Conservation (phyloP, 2,888 invertebrate genomes). For the Orthosia cruda region DNA sequence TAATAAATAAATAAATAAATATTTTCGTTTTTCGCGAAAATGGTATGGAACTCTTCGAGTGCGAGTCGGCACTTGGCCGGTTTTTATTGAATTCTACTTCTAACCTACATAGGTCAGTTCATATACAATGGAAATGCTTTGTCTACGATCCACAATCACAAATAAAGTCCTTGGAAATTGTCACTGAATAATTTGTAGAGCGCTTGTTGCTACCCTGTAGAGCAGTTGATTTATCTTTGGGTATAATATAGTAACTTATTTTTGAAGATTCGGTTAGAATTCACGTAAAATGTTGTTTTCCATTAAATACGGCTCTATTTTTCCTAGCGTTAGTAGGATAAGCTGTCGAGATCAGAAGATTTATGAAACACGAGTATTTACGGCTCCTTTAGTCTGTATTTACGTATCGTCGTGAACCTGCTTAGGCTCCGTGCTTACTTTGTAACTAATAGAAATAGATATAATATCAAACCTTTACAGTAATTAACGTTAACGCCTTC, state of each 20-base stretch:
- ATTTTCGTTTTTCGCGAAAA: no score
- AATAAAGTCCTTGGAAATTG: not conserved
- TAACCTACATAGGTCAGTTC: not conserved
- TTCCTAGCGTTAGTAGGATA: slow-evolving; percentile 12
- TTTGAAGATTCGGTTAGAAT: not conserved
- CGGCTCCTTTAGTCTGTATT: slow-evolving; percentile 38
- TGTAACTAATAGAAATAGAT: slow-evolving; percentile 1
- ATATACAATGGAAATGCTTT: slow-evolving; percentile 37
- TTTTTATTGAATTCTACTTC: no score
- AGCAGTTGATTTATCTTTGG: not conserved
- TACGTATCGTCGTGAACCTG: slow-evolving; percentile 33
- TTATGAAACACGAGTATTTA: slow-evolving; percentile 54
- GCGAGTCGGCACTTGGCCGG: no score
- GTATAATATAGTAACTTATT: not conserved
- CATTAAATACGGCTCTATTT: slow-evolving; percentile 18
- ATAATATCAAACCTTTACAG: not conserved
- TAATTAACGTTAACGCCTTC: slow-evolving; percentile 3
- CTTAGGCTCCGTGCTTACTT: slow-evolving; percentile 11
- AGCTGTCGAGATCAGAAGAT: slow-evolving; percentile 43
- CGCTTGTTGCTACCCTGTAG: not conserved
- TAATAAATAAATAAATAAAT: no score
- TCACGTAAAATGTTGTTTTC: not conserved
- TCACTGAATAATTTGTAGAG: not conserved
- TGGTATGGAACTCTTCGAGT: no score
- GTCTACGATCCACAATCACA: not conserved